Conservation (phyloP, 2,888 invertebrate species). For the Drosophila siamana region DNA sequence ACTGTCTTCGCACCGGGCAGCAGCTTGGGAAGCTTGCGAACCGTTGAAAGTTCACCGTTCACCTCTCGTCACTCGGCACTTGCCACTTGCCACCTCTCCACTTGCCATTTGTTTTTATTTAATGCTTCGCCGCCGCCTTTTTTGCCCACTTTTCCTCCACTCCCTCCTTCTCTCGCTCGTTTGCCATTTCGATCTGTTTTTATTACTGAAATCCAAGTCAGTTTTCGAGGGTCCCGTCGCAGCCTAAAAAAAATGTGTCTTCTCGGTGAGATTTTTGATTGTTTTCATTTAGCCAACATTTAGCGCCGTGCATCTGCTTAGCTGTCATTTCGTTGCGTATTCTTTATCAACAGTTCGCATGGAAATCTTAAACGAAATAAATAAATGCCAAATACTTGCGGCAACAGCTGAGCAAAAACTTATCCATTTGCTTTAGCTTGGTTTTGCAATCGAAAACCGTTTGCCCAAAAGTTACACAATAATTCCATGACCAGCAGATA, state of each 20-base stretch:
- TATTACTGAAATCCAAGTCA: constrained; percentile 7
- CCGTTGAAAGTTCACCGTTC: not conserved
- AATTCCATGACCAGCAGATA: too few species aligned
- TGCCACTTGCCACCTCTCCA: constrained; percentile 4
- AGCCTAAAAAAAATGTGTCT: not conserved
- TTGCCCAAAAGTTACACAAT: too few species aligned
- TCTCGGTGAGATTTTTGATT: not conserved
- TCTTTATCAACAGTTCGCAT: not conserved
- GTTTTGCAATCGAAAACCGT: too few species aligned
- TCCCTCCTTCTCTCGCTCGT: not conserved
- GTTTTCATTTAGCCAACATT: not conserved
- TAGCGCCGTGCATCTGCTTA: not conserved
- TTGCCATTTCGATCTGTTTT: constrained; percentile 23
- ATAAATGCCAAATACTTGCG: not conserved
- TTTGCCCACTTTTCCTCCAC: too few species aligned
- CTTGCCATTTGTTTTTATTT: constrained; percentile 58
- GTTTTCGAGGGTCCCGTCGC: constrained; percentile 20
- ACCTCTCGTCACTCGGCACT: not conserved
- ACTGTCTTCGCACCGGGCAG: constrained; percentile 52
- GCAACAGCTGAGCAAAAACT: not conserved
- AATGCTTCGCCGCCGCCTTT: constrained; percentile 41
- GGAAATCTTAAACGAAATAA: not conserved
- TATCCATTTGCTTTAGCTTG: too few species aligned
- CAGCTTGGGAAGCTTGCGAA: constrained; percentile 35
- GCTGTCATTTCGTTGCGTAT: not conserved